Base-by-base conservation (phyloP, 2,888 invertebrate species). In the Allophyes oxyacanthae region DNA sequence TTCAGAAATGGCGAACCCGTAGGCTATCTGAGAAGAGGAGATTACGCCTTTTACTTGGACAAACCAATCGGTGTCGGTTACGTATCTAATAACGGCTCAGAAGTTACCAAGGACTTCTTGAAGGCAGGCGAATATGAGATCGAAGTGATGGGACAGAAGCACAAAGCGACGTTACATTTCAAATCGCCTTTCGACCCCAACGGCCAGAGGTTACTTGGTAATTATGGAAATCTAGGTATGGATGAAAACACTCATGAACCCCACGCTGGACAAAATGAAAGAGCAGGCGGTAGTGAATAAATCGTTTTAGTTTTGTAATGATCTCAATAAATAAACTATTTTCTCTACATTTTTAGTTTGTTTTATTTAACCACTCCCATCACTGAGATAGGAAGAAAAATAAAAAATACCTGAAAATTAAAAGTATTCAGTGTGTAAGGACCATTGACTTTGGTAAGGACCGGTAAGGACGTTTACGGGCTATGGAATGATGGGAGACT, bases 121-220 rank as follows among this genome's bases (percentile, higher is more conserved):
- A 94, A 95, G 76, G 92, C 94, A 9, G 98, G 98, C 9, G 87
- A 94, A 14, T 98, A 98, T 80, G 95, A 97, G 84, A 95, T 98
- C 36, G 98, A 98, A 94, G 95, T 96, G 13, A 95, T 97, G 95
- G 97, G 98, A 6, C 95, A 95, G 70, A 95, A 94, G 71, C 95
- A 97, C 83, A 95, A 96, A 48, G 97, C 98, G 0, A 94, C 94
- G 5, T 88, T 97, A 48, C 95, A 97, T 82, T 81, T 96, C 20
- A 95, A 94, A 78, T 97, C 97, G 70, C 98, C 98, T 0, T 98
- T 98, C 81, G 98, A 98, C 90, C 97, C 97, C 0, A 94, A 95
- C 46, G 96, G 97, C 50, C 96, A 96, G 81, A 95, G 98, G 69
- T 89, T 97, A 45, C 90, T 96, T 42, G 98, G 98, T 14, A 95